A percentile compares a stretch with the other conserved stretches of the same genome.
phyloP scores from a whole-genome alignment of 2,888 invertebrate species.

The Torymus auratus region DNA sequence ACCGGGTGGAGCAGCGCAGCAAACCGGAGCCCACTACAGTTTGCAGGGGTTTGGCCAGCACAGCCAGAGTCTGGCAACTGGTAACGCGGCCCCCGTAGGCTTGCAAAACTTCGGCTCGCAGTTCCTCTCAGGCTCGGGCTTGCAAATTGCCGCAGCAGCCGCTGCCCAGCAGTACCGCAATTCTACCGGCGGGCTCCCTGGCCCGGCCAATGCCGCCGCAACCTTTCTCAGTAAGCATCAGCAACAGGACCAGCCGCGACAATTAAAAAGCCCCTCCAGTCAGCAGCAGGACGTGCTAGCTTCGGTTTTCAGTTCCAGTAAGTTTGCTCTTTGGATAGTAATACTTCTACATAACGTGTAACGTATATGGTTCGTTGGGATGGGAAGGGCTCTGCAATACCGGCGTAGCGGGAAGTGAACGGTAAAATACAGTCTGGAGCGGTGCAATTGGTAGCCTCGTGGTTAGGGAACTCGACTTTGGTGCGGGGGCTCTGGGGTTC shows the following conservation, averaged over 20 bases:
- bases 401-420: too few relatives aligned
- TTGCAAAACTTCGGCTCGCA: slow-evolving; percentile 79
- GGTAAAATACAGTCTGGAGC: too few relatives aligned
- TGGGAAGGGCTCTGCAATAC: background rate
- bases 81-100: slow-evolving; percentile 76
- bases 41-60: slow-evolving; percentile 77
- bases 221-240: slow-evolving; percentile 74
- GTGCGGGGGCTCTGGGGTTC: too few relatives aligned
- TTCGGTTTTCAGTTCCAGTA: slow-evolving; percentile 80
- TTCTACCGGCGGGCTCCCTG: slow-evolving; percentile 76
- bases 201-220: slow-evolving; percentile 72
- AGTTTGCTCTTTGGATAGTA: slow-evolving; percentile 60
- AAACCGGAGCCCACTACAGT: slow-evolving; percentile 74
- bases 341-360: background rate
- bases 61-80: slow-evolving; percentile 73
- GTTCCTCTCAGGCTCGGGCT: slow-evolving; percentile 80
- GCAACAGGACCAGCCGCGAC: slow-evolving; percentile 74
- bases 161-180: slow-evolving; percentile 83
- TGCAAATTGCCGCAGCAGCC: slow-evolving; percentile 81
- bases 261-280: slow-evolving; percentile 74
- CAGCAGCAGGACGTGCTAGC: slow-evolving; percentile 78
- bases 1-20: slow-evolving; percentile 75
- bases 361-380: background rate
- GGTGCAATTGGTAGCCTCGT: too few relatives aligned
- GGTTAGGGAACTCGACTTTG: too few relatives aligned